Conservation (phyloP, 2,888 invertebrate species). For the Lingula anatina region DNA sequence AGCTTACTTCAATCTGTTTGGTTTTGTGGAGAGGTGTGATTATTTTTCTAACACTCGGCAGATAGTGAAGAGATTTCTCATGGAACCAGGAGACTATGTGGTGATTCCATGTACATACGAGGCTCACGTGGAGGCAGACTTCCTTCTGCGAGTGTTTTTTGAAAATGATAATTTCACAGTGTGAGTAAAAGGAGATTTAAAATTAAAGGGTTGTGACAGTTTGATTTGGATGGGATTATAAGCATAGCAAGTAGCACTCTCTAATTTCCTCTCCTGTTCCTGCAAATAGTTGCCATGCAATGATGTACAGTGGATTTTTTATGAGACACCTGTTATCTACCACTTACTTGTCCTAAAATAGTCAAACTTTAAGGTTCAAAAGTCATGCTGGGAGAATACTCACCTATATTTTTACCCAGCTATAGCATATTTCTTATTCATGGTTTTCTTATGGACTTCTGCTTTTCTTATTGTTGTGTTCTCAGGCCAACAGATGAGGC, state of each 20-base stretch:
- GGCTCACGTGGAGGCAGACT: constrained; percentile 92
- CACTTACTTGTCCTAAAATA: too few relatives aligned
- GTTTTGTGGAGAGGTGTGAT: constrained; percentile 80
- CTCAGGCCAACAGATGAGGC: constrained; percentile 34
- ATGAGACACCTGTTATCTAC: too few relatives aligned
- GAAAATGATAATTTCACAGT: constrained; percentile 57
- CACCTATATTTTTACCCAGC: too few relatives aligned
- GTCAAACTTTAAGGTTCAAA: too few relatives aligned
- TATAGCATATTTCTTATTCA: too few relatives aligned
- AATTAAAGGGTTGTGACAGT: too few relatives aligned
- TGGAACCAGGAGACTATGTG: constrained; percentile 88
- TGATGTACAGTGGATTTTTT: too few relatives aligned
- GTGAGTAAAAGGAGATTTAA: constrained; percentile 29
- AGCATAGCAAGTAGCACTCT: too few relatives aligned
- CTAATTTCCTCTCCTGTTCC: too few relatives aligned
- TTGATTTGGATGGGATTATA: too few relatives aligned
- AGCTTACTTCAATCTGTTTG: constrained; percentile 89
- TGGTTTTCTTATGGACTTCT: neutral
- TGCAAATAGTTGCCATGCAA: too few relatives aligned
- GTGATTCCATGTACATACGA: constrained; percentile 96
- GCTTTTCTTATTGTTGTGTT: neutral
- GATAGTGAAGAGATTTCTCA: constrained; percentile 81
- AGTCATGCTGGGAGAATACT: too few relatives aligned
- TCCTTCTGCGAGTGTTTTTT: constrained; percentile 87
- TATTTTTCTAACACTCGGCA: constrained; percentile 91